phyloP scores from a whole-genome alignment of 2,113 vertebrate genomes.

The Baryphthengus martii region DNA sequence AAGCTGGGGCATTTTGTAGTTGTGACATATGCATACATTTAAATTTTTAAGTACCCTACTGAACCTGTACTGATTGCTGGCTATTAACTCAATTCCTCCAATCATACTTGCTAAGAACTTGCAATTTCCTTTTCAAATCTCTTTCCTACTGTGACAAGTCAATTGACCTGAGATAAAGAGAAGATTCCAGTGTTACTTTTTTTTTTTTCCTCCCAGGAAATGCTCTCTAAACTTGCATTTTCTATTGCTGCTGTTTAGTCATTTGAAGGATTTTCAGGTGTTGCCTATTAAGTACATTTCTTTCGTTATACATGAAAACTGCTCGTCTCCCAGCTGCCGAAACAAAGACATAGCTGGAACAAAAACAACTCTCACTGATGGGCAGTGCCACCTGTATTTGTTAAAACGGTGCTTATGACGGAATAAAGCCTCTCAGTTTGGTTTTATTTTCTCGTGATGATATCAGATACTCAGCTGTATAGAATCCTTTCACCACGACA shows the following conservation, averaged over 20 bases:
- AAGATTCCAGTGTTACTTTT: slow-evolving; percentile 44
- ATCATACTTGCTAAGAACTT: slow-evolving; percentile 51
- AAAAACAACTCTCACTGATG: slow-evolving; percentile 26
- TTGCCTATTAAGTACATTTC: slow-evolving; percentile 56
- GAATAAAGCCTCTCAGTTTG: not conserved
- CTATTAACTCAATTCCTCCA: slow-evolving; percentile 35
- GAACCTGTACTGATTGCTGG: slow-evolving; percentile 25
- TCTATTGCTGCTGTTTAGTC: slow-evolving; percentile 27
- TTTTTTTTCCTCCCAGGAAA: not conserved
- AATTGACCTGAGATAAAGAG: slow-evolving; percentile 39
- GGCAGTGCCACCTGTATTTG: slow-evolving; percentile 55
- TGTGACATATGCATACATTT: not conserved
- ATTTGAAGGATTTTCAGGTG: slow-evolving; percentile 39
- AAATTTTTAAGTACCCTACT: slow-evolving; percentile 27
- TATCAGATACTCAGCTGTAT: not conserved
- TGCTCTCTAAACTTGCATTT: slow-evolving; percentile 10
- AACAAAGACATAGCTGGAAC: slow-evolving; percentile 60
- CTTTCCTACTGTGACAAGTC: slow-evolving; percentile 37
- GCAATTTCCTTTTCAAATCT: slow-evolving; percentile 59
- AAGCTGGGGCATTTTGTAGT: slow-evolving; percentile 32
- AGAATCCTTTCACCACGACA: not conserved
- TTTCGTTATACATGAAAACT: slow-evolving; percentile 53
- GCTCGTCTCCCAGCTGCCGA: slow-evolving; percentile 54
- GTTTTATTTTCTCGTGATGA: slow-evolving; percentile 24
- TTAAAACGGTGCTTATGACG: slow-evolving; percentile 27